Evolutionary conservation across 2,888 invertebrate genomes (phyloP), one percentile per base, ranked within the genome.

Genomic region (Sericinus montela): DNA sequence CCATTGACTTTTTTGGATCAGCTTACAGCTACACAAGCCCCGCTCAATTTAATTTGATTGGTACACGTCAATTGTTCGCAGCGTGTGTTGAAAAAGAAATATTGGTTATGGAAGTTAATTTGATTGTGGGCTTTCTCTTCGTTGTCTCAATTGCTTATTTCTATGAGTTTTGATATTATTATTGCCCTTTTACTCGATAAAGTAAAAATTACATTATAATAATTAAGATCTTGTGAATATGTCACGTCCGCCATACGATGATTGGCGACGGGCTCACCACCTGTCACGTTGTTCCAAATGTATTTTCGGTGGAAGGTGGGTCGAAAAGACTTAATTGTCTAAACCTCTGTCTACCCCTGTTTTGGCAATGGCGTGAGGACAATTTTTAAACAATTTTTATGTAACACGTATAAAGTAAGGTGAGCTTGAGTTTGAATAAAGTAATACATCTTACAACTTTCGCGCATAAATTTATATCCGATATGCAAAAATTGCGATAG

Each of bases 21-120:
- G 16, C 42, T 13, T 30, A 16, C 11, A 13, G n/a, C 7, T 23
- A 23, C 13, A 45, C 37, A 29, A 45, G 29, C 28, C 16, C 32
- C 32, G 14, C 30, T 38, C 45, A 39, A 45, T 39, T 45, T 39
- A 14, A 23, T 45, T 38, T 45, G 45, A 45, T 45, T 45, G 38
- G 45, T 45, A 23, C 23, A 32, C 38, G 45, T 45, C 38, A 32
- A 30, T 45, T 45, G 32, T 45, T 37, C 10, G 30, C 9, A 39
- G n/a, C 32, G 19, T 30, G 19, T 30, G 5, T 30, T 13, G 11
- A 29, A 19, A 37, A 32, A 32, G 3, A 3, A 30, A 30, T 30
- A 32, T 32, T 32, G 32, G 11, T 32, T 13, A 29, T 29, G 29
- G n/a, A 9, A 29, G n/a, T 4, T 29, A 29, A 29, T 29, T n/a